Conservation (phyloP, 2,797 vertebrate genomes). For the Sylvia borin region DNA sequence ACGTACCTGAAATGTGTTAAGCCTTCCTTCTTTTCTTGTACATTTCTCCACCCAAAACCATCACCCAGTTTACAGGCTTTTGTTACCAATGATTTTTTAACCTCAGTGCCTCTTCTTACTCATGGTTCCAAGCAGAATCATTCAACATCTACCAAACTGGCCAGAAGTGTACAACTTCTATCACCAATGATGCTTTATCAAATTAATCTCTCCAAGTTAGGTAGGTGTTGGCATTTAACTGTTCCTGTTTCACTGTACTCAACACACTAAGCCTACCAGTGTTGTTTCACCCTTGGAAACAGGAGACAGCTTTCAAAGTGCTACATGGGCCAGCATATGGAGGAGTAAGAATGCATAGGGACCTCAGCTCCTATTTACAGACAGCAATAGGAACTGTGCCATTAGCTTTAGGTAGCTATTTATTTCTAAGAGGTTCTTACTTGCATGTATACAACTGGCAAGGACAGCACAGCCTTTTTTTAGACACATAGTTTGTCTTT, state of each 20-base stretch:
- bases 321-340: background rate
- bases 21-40: background rate
- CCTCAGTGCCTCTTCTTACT: background rate
- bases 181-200: background rate
- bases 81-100: background rate
- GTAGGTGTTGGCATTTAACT: background rate
- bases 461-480: background rate
- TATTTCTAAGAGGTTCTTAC: background rate
- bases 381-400: accelerated
- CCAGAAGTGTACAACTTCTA: background rate
- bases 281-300: background rate
- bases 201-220: background rate
- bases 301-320: background rate
- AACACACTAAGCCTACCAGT: background rate
- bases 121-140: background rate
- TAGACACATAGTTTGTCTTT: background rate
- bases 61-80: background rate
- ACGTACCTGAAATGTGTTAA: background rate
- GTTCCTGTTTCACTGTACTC: background rate
- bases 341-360: background rate
- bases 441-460: background rate
- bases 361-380: background rate
- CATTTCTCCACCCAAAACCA: background rate
- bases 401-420: background rate
- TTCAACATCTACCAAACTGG: background rate